phyloP scores from a whole-genome alignment of 2,113 vertebrate species.

The Labeo catla region DNA sequence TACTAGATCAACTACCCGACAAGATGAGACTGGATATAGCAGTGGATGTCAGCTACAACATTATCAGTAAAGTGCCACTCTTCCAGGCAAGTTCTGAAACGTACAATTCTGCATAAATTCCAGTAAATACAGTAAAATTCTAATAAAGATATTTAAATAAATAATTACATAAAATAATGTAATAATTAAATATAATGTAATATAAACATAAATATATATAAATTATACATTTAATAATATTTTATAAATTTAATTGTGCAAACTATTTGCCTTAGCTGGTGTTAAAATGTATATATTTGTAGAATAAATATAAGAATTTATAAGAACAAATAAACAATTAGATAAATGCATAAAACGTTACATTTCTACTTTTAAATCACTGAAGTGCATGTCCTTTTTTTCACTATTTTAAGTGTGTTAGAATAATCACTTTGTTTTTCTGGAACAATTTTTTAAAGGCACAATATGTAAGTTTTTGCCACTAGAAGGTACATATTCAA shows the following conservation, averaged over 20 bases:
- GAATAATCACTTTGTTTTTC: not conserved
- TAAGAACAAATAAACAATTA: not conserved
- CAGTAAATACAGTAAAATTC: not conserved
- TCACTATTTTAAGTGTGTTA: not conserved
- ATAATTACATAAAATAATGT: not conserved
- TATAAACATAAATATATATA: not conserved
- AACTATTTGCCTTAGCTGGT: not conserved
- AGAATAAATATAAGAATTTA: not conserved
- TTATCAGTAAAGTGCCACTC: slow-evolving; percentile 94
- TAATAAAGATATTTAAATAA: not conserved
- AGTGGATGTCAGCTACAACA: slow-evolving; percentile 91
- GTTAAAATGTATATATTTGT: not conserved
- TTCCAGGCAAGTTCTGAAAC: slow-evolving; percentile 84
- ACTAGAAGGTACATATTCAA: no score
- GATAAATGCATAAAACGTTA: not conserved
- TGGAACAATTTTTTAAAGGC: no score
- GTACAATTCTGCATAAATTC: not conserved
- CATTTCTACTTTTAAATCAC: not conserved
- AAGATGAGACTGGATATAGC: slow-evolving; percentile 97
- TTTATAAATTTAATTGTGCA: not conserved
- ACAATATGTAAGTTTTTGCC: no score
- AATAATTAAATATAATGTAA: not conserved
- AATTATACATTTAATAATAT: no score
- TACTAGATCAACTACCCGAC: slow-evolving; percentile 92
- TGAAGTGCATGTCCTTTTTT: not conserved